These are phyloP conservation scores for Caenorhabditis macrosperma DNA, from an alignment of 2,888 invertebrate genomes.

Conservation along the genomic window DNA sequence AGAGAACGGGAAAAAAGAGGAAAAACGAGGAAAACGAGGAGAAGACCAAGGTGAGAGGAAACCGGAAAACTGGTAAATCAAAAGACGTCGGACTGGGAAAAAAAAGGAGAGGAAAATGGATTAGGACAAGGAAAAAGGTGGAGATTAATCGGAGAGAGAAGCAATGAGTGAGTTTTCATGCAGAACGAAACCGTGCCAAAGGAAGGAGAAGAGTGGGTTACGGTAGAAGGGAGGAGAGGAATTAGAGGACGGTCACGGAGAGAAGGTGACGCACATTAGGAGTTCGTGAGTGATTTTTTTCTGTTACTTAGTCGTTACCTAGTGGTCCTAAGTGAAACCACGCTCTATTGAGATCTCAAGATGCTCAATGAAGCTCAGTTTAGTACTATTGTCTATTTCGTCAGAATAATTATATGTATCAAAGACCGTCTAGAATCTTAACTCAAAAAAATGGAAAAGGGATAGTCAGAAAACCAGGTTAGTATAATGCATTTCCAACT, in stretches of 20 bases:
- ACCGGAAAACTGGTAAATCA: background rate
- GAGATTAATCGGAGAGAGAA: background rate
- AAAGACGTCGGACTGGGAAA: background rate
- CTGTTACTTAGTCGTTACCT: background rate
- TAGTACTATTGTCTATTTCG: too few species aligned
- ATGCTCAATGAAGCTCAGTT: too few species aligned
- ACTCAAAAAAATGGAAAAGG: background rate
- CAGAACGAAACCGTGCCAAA: conserved; percentile 22
- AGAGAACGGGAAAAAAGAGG: conserved; percentile 13
- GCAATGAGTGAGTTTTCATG: background rate
- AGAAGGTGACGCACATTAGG: background rate
- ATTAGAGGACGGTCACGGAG: conserved; percentile 1
- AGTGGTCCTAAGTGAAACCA: too few species aligned
- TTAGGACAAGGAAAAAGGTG: conserved; percentile 2
- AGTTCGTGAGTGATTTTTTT: background rate
- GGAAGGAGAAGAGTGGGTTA: conserved; percentile 1
- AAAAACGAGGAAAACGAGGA: background rate
- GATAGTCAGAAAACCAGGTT: background rate
- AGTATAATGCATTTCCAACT: conserved; percentile 15
- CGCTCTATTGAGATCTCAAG: too few species aligned
- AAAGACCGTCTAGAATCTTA: too few species aligned
- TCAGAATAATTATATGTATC: too few species aligned
- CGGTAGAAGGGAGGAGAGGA: conserved; percentile 1
- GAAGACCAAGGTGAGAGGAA: background rate
- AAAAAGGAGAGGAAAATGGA: background rate